Base-by-base conservation (phyloP, 2,888 invertebrate genomes). In the Neoitamus cyanurus region DNA sequence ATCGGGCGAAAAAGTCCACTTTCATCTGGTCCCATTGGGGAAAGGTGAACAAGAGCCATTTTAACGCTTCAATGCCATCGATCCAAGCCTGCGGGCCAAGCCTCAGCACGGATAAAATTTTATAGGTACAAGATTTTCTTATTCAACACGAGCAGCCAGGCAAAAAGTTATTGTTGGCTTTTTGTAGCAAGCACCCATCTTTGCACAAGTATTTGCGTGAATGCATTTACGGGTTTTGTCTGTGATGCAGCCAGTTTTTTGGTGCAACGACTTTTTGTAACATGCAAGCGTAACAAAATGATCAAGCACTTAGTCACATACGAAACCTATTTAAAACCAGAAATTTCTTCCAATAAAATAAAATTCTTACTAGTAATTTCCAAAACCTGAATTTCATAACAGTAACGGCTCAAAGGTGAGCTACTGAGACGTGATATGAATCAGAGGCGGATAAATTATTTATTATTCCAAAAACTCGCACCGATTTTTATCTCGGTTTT, bases 11-110 rank as follows among this genome's bases (percentile, higher is more conserved):
- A 48, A 48, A 25, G 28, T 20, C 42, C n/a, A 78, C 42, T 48
- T 46, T 46, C 78, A 28, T 78, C 46, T 78, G 28, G 78, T 30
- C 48, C 78, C 46, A 46, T 48, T 36, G 36, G 78, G 78, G 78
- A 78, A 78, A 78, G 78, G 78, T 78, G 78, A 78, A 78, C 78
- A 78, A 78, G 78, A 78, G 48, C 78, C 78, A 78, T 78, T 78
- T 78, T 78, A 78, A 78, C 46, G 78, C 46, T 78, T 78, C 42
- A 78, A 78, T 78, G 78, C 78, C 78, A 78, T 78, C 78, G 78
- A 48, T 30, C 28, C 30, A 78, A 48, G 42, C 28, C 48, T 48
- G n/a, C 28, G 48, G 13, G 31, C 78, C 78, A 48, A 78, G 28
- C 78, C 78, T 75, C n/a, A 48, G 46, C 48, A 28, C 78, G 42